phyloP scores from a whole-genome alignment of 1,140 invertebrate species.

The Hyposmocoma kahamanoa region DNA sequence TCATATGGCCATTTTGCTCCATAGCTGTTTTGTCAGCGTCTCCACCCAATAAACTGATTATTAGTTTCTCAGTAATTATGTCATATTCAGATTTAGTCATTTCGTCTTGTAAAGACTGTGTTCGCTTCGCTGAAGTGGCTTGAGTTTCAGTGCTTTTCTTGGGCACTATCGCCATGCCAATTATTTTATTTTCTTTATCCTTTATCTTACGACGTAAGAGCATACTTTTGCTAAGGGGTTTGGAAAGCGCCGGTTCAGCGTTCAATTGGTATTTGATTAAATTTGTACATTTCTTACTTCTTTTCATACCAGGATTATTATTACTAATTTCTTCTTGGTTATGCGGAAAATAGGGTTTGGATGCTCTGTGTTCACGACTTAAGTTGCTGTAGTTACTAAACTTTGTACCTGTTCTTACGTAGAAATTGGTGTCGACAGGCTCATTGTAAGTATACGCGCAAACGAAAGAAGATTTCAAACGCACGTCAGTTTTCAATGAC shows the following conservation, averaged over 20 bases:
- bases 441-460: too few species aligned
- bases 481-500: too few species aligned
- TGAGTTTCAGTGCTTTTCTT: constrained; percentile 11
- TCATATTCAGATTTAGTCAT: constrained; percentile 32
- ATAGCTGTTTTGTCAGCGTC: constrained; percentile 14
- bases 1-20: constrained; percentile 15
- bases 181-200: constrained; percentile 3
- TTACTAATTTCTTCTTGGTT: too few species aligned
- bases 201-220: constrained; percentile 24
- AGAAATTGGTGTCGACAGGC: too few species aligned
- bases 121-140: constrained; percentile 4
- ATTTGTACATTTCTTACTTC: constrained; percentile 53
- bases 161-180: constrained; percentile 4
- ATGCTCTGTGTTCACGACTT: too few species aligned
- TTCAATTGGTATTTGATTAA: constrained; percentile 51
- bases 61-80: constrained; percentile 40
- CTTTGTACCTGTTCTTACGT: too few species aligned
- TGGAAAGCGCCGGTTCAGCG: constrained; percentile 34
- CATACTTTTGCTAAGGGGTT: constrained; percentile 37
- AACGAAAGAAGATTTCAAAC: too few species aligned
- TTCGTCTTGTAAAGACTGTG: constrained; percentile 24
- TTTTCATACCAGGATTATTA: constrained; percentile 32
- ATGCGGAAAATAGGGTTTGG: too few species aligned
- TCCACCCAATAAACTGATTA: constrained; percentile 30
- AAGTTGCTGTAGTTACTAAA: too few species aligned